A percentile compares a stretch with the other conserved stretches of the same genome.
Evolutionary conservation across 2,113 vertebrate species (phyloP).

Genomic region (Ploceus nigricollis): DNA sequence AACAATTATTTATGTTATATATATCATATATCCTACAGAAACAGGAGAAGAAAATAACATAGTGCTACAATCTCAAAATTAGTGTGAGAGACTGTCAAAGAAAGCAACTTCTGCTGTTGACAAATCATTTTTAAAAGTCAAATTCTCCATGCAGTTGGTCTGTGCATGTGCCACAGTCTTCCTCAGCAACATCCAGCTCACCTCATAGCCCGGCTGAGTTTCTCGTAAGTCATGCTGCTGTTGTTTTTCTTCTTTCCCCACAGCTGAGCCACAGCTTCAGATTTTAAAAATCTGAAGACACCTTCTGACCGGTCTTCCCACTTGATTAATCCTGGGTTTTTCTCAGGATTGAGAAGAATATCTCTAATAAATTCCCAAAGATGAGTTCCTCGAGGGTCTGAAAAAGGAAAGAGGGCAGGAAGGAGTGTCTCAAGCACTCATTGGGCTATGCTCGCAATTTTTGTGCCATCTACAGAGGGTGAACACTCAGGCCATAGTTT

Average conservation of each 20-base stretch:
- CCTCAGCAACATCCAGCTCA: conserved; percentile 40
- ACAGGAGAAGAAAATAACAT: background rate
- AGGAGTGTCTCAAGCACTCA: background rate
- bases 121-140: background rate
- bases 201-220: conserved; percentile 98
- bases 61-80: background rate
- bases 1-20: background rate
- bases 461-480: background rate
- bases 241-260: conserved; percentile 99
- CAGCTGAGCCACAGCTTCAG: conserved; percentile 94
- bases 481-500: background rate
- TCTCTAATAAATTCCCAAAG: conserved; percentile 98
- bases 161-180: background rate
- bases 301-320: conserved; percentile 96
- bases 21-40: background rate
- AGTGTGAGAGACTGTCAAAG: background rate
- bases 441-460: background rate
- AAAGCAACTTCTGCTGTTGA: background rate
- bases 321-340: conserved; percentile 94
- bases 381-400: conserved; percentile 91
- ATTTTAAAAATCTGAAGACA: conserved; percentile 95
- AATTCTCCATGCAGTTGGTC: background rate
- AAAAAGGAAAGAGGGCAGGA: background rate
- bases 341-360: conserved; percentile 92
- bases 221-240: conserved; percentile 98